Percentiles rank a stretch among this genome's conserved stretches.
Conservation (phyloP, 2,888 invertebrate species). For the Parthenolecanium corni region DNA sequence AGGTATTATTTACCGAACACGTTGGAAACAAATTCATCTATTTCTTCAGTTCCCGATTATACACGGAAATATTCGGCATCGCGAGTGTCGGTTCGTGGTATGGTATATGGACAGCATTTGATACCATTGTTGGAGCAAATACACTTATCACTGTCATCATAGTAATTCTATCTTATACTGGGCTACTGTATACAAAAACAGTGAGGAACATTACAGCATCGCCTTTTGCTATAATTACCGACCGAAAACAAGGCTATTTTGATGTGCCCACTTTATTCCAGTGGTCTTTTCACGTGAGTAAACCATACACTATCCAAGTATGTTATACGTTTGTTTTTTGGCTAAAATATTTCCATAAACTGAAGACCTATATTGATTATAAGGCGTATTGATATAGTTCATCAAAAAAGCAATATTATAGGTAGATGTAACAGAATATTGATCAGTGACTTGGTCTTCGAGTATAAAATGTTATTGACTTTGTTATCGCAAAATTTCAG, state of each 20-base stretch:
- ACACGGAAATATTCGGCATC: slow-evolving; percentile 62
- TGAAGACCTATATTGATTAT: too few species aligned
- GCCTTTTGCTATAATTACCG: slow-evolving; percentile 65
- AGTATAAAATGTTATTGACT: too few species aligned
- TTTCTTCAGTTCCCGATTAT: slow-evolving; percentile 57
- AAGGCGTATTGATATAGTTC: too few species aligned
- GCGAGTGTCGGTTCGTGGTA: slow-evolving; percentile 81
- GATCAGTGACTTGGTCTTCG: too few species aligned
- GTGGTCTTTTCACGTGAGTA: slow-evolving; percentile 51
- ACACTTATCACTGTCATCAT: slow-evolving; percentile 50
- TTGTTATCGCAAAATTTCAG: too few species aligned
- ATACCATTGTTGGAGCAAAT: slow-evolving; percentile 50
- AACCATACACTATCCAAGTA: too few species aligned
- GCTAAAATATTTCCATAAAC: too few species aligned
- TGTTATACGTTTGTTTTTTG: too few species aligned
- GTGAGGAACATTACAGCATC: slow-evolving; percentile 70
- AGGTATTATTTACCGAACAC: slow-evolving; percentile 24
- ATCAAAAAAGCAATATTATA: too few species aligned
- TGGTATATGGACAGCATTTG: slow-evolving; percentile 67
- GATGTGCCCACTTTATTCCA: slow-evolving; percentile 75
- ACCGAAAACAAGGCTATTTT: slow-evolving; percentile 66
- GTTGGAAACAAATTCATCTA: slow-evolving; percentile 40
- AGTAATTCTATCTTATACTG: slow-evolving; percentile 54
- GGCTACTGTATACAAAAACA: slow-evolving; percentile 56
- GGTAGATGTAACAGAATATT: too few species aligned